Conservation (phyloP, 2,113 vertebrate species). For the Capra hircus region DNA sequence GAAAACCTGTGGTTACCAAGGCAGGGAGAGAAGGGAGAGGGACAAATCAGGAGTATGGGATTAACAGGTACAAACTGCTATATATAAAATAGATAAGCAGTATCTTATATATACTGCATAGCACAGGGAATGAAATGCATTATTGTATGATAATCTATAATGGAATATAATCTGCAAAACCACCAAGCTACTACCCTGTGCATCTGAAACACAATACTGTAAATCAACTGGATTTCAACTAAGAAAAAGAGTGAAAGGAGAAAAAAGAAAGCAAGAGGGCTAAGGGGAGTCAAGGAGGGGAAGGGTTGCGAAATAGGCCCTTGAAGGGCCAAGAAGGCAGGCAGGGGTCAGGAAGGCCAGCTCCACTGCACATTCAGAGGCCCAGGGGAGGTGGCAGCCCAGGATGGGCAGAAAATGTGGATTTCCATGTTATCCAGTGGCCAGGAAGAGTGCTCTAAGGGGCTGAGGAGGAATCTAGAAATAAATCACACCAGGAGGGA, state of each 20-base stretch:
- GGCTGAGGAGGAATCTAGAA: not conserved
- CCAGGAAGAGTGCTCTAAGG: not conserved
- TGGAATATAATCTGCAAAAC: not conserved
- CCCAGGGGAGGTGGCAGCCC: not conserved
- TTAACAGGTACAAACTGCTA: not conserved
- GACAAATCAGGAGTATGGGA: not conserved
- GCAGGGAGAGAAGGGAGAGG: not conserved
- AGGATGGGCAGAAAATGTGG: not conserved
- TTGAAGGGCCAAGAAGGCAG: fast-evolving
- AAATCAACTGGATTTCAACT: not conserved
- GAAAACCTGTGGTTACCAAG: not conserved
- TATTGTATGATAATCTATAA: not conserved
- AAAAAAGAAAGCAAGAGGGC: not conserved
- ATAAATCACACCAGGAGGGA: not conserved
- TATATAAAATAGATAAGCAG: not conserved
- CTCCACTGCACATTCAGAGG: not conserved
- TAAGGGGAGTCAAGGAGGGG: not conserved
- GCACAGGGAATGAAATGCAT: not conserved
- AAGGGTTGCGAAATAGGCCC: not conserved
- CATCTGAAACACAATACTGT: not conserved
- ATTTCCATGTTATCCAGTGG: not conserved
- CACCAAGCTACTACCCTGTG: not conserved
- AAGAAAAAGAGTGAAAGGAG: not conserved
- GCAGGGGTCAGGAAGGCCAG: not conserved
- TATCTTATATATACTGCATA: not conserved